Evolutionary conservation across 1,140 invertebrate species (phyloP), one percentile per base, ranked within the genome.

Genomic region (Parasteatoda tepidariorum): DNA sequence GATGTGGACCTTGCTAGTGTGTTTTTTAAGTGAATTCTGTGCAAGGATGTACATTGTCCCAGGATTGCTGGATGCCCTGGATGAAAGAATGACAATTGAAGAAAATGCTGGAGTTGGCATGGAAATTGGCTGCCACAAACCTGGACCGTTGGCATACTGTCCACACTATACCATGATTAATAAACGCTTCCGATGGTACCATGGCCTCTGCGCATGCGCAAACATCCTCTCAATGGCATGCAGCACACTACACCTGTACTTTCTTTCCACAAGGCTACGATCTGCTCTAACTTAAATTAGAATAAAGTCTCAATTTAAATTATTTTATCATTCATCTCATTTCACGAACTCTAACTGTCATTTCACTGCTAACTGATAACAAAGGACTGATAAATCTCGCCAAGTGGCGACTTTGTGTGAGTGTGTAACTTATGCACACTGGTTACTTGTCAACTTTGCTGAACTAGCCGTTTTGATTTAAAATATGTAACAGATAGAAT

Each of bases 181-280:
- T 86, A 90, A 90, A 59, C 89, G 90, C 5, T 95, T 95, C 88
- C 91, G 94, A 26, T 90, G 90, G 4, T 89, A 92, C 28, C 94
- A 95, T 87, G 92, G 92, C 41, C 89, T 88, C 38, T 92, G 94
- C 76, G 93, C 94, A 2, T 92, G 94, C 85, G 93, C 92, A 22
- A 95, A 94, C 86, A 91, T 95, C 86, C 88, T 93, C 9, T 91
- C 93, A 0, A 92, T 95, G 88, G 91, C 90, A 4, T 94, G 93
- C 86, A 94, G 93, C 11, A 91, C 92, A 24, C 88, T 93, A 67
- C 93, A 94, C 86, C 88, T 94, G 38, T 90, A 93, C 88, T 93
- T 93, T 87, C 89, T 94, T 84, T 91, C 93, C 57, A 91, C 90
- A 86, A 93, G 92, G 89, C 88, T 92, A 18, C 73, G 86, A 59